phyloP scores from a whole-genome alignment of 2,113 vertebrate species.

The Alces alces region DNA sequence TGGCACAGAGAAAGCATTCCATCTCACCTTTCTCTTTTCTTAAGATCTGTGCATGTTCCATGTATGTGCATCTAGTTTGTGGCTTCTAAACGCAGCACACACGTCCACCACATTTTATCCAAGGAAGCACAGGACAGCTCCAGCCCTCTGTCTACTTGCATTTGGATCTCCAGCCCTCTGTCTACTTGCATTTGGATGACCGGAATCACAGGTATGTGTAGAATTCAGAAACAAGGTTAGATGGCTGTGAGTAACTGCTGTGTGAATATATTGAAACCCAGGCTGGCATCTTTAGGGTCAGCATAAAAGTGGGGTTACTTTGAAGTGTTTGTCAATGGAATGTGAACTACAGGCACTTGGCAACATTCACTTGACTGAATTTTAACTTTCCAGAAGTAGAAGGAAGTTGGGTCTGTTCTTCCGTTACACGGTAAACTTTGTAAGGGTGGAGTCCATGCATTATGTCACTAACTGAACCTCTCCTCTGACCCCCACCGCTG shows the following conservation, averaged over 20 bases:
- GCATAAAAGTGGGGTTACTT: not conserved
- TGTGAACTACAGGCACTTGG: not conserved
- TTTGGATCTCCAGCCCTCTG: not conserved
- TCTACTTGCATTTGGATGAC: not conserved
- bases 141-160: not conserved
- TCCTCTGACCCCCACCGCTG: not conserved
- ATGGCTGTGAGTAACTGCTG: not conserved
- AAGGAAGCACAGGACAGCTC: not conserved
- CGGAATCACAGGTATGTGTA: not conserved
- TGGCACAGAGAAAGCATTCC: not conserved
- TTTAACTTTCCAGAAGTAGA: not conserved
- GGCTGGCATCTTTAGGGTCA: not conserved
- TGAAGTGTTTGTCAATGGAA: not conserved
- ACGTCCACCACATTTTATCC: not conserved
- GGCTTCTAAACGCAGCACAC: not conserved
- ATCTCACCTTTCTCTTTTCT: not conserved
- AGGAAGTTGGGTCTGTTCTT: not conserved
- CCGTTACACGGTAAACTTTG: rapidly evolving
- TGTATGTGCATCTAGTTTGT: not conserved
- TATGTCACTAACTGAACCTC: not conserved
- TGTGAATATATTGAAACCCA: not conserved
- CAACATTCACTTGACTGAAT: not conserved
- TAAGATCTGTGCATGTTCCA: not conserved
- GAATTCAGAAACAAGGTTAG: not conserved
- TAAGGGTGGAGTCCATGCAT: not conserved